phyloP scores from a whole-genome alignment of 2,888 invertebrate species.

The Alsophila aescularia region DNA sequence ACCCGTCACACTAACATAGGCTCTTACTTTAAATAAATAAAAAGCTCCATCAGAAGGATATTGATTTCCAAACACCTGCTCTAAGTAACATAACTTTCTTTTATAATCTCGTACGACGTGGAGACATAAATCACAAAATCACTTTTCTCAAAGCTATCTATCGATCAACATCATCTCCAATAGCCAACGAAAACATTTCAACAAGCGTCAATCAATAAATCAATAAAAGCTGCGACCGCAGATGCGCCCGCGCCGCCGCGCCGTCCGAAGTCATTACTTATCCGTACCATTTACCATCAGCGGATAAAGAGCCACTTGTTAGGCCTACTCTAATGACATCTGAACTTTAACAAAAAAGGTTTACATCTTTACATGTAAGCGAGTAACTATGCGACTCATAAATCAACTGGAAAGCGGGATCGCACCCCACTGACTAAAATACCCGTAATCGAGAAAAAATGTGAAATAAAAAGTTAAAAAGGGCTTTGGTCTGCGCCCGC shows the following conservation, averaged over 20 bases:
- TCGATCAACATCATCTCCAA: conserved; percentile 34
- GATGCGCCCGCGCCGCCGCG: conserved; percentile 46
- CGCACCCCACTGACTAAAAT: conserved; percentile 64
- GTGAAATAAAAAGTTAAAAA: conserved; percentile 63
- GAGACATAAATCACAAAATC: conserved; percentile 35
- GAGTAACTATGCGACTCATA: conserved; percentile 47
- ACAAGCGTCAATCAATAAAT: conserved; percentile 64
- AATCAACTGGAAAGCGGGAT: conserved; percentile 62
- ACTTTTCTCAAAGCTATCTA: conserved; percentile 33
- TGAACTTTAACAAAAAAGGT: conserved; percentile 25
- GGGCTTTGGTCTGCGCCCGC: conserved; percentile 65
- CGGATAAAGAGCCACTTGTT: conserved; percentile 65
- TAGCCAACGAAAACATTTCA: conserved; percentile 47
- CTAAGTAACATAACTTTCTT: conserved; percentile 9
- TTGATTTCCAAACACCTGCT: conserved; percentile 16
- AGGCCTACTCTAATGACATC: conserved; percentile 54
- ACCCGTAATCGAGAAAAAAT: conserved; percentile 62
- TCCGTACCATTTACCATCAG: conserved; percentile 62
- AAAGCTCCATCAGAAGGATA: conserved; percentile 1
- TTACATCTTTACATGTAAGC: conserved; percentile 40
- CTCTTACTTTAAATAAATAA: not conserved
- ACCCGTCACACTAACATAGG: too few relatives aligned
- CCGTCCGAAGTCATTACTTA: conserved; percentile 61
- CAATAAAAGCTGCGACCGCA: conserved; percentile 59
- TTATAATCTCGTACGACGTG: conserved; percentile 9